Evolutionary conservation across 2,888 invertebrate species (phyloP).

Genomic region (Seira ritae): DNA sequence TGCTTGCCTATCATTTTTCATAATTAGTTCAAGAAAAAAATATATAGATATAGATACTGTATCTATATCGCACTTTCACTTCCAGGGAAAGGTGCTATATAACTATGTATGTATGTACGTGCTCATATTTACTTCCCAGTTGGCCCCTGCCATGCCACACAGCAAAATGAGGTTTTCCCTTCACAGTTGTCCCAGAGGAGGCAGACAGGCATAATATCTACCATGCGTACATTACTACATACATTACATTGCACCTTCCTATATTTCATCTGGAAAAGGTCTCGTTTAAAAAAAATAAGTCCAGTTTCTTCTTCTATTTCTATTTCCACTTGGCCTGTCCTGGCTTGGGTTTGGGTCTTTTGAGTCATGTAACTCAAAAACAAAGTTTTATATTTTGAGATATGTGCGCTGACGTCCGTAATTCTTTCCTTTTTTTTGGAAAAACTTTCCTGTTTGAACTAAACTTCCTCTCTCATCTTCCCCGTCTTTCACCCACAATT

Average conservation of each 20-base stretch:
- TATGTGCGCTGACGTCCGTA: background rate
- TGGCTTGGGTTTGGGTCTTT: no score
- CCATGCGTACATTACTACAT: background rate
- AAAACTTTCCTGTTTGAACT: slow-evolving; percentile 1
- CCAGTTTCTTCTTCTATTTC: slow-evolving; percentile 28
- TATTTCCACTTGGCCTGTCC: no score
- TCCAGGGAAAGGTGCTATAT: background rate
- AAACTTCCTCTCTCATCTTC: slow-evolving; percentile 9
- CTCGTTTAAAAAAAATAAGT: slow-evolving; percentile 30
- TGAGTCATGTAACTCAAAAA: background rate
- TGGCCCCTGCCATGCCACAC: slow-evolving; percentile 1
- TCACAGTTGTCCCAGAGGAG: slow-evolving; percentile 26
- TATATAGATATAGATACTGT: background rate
- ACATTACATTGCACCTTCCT: slow-evolving; percentile 18
- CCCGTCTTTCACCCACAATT: slow-evolving; percentile 9
- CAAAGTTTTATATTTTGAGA: slow-evolving; percentile 4
- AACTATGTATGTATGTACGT: slow-evolving; percentile 17
- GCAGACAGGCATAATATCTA: background rate
- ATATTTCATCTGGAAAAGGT: slow-evolving; percentile 10
- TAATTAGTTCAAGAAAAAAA: slow-evolving; percentile 51
- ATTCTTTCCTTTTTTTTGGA: background rate
- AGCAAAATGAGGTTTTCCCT: background rate
- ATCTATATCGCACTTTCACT: background rate
- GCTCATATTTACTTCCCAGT: slow-evolving; percentile 11
- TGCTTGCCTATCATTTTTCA: slow-evolving; percentile 57